Conservation (phyloP, 2,888 invertebrate species). For the Microctonus hyperodae region DNA sequence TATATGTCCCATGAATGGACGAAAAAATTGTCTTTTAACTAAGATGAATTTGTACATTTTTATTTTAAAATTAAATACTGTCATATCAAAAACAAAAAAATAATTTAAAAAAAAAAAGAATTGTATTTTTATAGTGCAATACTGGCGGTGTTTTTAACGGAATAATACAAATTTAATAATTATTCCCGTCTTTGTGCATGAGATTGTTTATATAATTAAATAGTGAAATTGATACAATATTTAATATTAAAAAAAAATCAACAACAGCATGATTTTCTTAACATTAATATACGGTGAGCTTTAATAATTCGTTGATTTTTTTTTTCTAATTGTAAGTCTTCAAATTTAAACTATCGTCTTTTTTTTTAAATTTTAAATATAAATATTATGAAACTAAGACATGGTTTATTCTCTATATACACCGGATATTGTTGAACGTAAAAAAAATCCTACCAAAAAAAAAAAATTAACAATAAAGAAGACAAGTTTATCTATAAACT, state of each 20-base stretch:
- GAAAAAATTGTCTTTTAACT: conserved; percentile 8
- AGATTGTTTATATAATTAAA: background rate
- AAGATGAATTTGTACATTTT: background rate
- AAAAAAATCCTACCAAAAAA: background rate
- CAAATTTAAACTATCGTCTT: background rate
- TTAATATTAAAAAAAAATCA: background rate
- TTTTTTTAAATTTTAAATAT: background rate
- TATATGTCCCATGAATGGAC: background rate
- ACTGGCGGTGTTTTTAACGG: conserved; percentile 6
- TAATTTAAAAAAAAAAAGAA: background rate
- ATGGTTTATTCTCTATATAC: background rate
- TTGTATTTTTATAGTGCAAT: conserved; percentile 2
- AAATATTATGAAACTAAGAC: background rate
- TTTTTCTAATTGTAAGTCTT: background rate
- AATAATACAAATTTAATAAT: background rate
- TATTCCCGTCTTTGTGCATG: background rate
- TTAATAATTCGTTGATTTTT: background rate
- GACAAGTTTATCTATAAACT: background rate
- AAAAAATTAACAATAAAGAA: too few relatives aligned
- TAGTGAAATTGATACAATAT: background rate
- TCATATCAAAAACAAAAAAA: background rate
- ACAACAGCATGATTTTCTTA: background rate
- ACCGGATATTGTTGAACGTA: background rate
- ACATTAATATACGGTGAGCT: background rate
- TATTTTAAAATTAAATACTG: background rate